These are phyloP conservation scores for Anomalospiza imberbis DNA, from an alignment of 2,797 vertebrate species.

Conservation along the genomic window DNA sequence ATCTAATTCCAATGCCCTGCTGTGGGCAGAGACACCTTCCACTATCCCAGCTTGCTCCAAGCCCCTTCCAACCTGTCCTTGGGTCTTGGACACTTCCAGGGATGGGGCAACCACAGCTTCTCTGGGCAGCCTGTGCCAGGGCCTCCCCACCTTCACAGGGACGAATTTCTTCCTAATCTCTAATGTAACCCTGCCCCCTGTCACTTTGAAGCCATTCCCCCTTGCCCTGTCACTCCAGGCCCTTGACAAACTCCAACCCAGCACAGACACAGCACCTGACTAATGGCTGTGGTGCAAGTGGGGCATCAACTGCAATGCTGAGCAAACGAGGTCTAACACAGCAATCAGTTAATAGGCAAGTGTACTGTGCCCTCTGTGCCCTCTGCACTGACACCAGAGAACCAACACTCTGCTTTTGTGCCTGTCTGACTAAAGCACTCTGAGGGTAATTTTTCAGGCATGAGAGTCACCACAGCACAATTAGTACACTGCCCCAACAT, in stretches of 20 bases:
- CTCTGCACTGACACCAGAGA: not conserved
- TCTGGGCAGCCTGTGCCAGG: not conserved
- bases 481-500: not conserved
- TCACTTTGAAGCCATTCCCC: not conserved
- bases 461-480: not conserved
- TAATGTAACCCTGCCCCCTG: rapidly evolving
- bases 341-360: rapidly evolving
- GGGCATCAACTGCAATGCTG: not conserved
- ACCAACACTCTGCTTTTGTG: not conserved
- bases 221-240: not conserved
- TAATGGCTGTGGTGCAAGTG: not conserved
- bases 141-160: not conserved
- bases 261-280: not conserved
- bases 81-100: not conserved
- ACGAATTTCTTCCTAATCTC: not conserved
- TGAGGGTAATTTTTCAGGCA: not conserved
- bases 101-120: not conserved
- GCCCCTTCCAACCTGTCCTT: rapidly evolving
- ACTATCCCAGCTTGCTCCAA: rapidly evolving
- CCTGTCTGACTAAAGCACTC: not conserved
- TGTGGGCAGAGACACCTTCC: not conserved
- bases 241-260: not conserved
- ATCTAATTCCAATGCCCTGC: rapidly evolving
- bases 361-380: not conserved
- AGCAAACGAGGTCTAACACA: not conserved